These are phyloP conservation scores for Lordiphosa clarofinis DNA, from an alignment of 1,140 invertebrate species.

Conservation along the genomic window DNA sequence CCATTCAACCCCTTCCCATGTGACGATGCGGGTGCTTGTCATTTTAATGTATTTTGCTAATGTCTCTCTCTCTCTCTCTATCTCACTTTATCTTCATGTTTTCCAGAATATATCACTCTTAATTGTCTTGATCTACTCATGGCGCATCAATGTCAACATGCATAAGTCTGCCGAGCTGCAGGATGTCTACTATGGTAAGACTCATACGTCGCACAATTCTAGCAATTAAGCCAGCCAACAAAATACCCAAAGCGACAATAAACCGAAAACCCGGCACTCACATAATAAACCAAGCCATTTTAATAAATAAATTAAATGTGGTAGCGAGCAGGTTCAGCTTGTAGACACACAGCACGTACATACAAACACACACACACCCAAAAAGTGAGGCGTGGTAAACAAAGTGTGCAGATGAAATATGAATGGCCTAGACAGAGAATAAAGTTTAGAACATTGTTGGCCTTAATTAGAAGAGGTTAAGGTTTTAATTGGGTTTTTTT, in stretches of 20 bases:
- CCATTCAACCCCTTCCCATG: background rate
- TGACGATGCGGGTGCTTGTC: slow-evolving; percentile 47
- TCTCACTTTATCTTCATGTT: background rate
- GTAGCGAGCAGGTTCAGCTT: background rate
- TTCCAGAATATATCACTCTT: slow-evolving; percentile 86
- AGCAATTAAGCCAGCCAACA: slow-evolving; percentile 38
- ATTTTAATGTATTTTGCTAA: slow-evolving; percentile 16
- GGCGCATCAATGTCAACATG: slow-evolving; percentile 85
- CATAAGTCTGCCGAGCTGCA: slow-evolving; percentile 84
- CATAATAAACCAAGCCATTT: slow-evolving; percentile 53
- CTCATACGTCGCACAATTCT: slow-evolving; percentile 24
- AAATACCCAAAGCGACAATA: slow-evolving; percentile 24
- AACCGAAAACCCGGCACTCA: slow-evolving; percentile 17
- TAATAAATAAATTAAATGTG: slow-evolving; percentile 59
- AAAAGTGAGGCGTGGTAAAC: slow-evolving; percentile 9
- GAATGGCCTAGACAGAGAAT: background rate
- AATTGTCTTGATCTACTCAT: slow-evolving; percentile 85
- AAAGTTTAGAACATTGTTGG: background rate
- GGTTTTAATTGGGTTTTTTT: no score
- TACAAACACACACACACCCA: background rate
- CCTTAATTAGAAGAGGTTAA: no score
- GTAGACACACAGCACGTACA: background rate
- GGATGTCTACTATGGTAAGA: slow-evolving; percentile 88
- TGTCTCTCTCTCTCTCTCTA: slow-evolving; percentile 15
- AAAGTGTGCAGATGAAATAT: slow-evolving; percentile 13